These are phyloP conservation scores for Pseudochirops cupreus DNA, from an alignment of 2,797 vertebrate genomes.

Conservation along the genomic window DNA sequence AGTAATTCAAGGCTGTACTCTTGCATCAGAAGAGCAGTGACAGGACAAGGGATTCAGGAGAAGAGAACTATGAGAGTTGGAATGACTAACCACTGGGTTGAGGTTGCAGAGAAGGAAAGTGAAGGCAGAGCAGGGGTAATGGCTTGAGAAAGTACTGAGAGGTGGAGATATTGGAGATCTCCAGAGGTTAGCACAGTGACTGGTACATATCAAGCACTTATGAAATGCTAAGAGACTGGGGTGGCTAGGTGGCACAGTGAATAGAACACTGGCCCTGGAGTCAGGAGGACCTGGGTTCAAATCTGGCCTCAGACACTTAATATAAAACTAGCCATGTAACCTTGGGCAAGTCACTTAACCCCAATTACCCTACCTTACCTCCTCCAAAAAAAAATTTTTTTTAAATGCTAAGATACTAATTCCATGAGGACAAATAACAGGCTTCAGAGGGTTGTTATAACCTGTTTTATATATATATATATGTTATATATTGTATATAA, in stretches of 20 bases:
- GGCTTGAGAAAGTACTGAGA: not conserved
- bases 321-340: too few species aligned
- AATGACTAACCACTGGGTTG: not conserved
- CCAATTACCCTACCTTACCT: too few species aligned
- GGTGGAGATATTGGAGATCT: not conserved
- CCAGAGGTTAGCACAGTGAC: not conserved
- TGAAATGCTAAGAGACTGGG: not conserved
- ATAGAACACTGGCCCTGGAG: too few species aligned
- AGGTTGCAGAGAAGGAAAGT: not conserved
- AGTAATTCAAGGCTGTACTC: not conserved
- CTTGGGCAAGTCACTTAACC: too few species aligned
- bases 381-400: too few species aligned
- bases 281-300: too few species aligned
- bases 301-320: too few species aligned
- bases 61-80: not conserved
- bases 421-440: not conserved
- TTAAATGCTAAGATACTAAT: not conserved
- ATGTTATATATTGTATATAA: too few species aligned
- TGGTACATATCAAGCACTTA: not conserved
- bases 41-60: not conserved
- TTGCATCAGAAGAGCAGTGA: not conserved
- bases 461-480: not conserved
- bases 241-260: too few species aligned
- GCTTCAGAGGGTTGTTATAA: not conserved
- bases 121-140: not conserved